Evolutionary conservation across 1,140 invertebrate genomes (phyloP), one percentile per base, ranked within the genome.

Genomic region (Drosophila biarmipes): DNA sequence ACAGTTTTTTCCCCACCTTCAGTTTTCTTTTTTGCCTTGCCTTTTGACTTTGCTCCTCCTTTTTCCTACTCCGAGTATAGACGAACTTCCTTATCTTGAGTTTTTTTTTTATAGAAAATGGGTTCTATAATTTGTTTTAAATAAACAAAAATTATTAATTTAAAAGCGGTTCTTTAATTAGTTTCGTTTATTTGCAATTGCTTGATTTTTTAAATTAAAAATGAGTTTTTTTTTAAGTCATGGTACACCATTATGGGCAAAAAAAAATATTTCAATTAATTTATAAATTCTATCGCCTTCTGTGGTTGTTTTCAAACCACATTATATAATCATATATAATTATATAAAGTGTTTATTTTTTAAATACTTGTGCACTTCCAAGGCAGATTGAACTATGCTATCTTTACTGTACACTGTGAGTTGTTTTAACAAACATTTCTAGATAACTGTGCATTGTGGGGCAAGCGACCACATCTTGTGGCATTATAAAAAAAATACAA

Each of bases 21-120:
- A 58, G n/a, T 72, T 66, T 78, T 63, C 45, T 58, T 69, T 72
- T 75, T 77, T 85, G 80, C 68, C 58, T 73, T 77, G 71, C 61
- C 57, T 68, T 68, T 72, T 72, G 54, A 31, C 54, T 82, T 69
- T 81, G 62, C 56, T 67, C 58, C 49, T 49, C 37, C 77, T 67
- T 80, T 86, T 78, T 63, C 77, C 66, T 77, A 67, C 58, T 58
- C 45, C 35, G 46, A 51, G 57, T 64, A 27, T 59, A 61, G 53
- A 7, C 14, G 24, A 51, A 42, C n/a, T 42, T 24, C n/a, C 6
- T 19, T 19, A 40, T 6, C 6, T 4, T 4, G 10, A 29, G 29
- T 31, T 31, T 15, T 12, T 29, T 14, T 8, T 27, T 31, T 21
- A n/a, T 4, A 6, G 14, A 34, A 15, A 4, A 21, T 46, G 8